Evolutionary conservation across 2,888 invertebrate species (phyloP).

Genomic region (Rosalia funebris): DNA sequence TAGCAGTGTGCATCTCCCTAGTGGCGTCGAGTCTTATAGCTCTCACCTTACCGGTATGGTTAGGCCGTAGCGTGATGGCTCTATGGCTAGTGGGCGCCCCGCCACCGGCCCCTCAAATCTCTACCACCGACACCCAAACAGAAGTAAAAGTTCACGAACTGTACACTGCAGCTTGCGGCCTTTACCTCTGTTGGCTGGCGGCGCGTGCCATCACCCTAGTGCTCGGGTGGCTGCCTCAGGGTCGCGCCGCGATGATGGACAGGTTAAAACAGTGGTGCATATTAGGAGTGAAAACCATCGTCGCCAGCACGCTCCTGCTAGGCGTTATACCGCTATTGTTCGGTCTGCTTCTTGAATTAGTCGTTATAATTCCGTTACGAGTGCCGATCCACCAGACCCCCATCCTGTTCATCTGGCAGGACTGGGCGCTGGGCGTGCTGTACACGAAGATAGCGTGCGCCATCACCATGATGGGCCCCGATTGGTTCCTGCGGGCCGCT

Average conservation of each 20-base stretch:
- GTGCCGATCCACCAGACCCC: conserved; percentile 94
- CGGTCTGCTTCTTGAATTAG: conserved; percentile 90
- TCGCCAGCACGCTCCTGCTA: conserved; percentile 80
- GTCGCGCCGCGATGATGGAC: conserved; percentile 79
- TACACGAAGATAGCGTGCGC: conserved; percentile 98
- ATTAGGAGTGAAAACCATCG: conserved; percentile 80
- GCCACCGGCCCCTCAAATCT: conserved; percentile 59
- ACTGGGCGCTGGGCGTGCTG: conserved; percentile 97
- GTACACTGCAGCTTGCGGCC: conserved; percentile 94
- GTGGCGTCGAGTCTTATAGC: conserved; percentile 86
- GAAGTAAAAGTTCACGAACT: conserved; percentile 83
- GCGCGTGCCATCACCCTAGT: conserved; percentile 85
- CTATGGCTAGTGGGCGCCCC: conserved; percentile 78
- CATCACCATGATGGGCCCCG: conserved; percentile 97
- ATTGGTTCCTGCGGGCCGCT: conserved; percentile 91
- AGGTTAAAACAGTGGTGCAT: conserved; percentile 79
- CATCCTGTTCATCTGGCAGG: conserved; percentile 89
- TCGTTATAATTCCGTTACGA: conserved; percentile 90
- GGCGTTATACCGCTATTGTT: conserved; percentile 92
- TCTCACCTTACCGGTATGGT: conserved; percentile 89
- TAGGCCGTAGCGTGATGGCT: conserved; percentile 89
- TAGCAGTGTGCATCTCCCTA: conserved; percentile 84
- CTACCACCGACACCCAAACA: conserved; percentile 47
- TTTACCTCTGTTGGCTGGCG: conserved; percentile 95
- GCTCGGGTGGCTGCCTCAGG: conserved; percentile 89